Base-by-base conservation (phyloP, 2,113 vertebrate species). In the Sinosuthora webbiana region DNA sequence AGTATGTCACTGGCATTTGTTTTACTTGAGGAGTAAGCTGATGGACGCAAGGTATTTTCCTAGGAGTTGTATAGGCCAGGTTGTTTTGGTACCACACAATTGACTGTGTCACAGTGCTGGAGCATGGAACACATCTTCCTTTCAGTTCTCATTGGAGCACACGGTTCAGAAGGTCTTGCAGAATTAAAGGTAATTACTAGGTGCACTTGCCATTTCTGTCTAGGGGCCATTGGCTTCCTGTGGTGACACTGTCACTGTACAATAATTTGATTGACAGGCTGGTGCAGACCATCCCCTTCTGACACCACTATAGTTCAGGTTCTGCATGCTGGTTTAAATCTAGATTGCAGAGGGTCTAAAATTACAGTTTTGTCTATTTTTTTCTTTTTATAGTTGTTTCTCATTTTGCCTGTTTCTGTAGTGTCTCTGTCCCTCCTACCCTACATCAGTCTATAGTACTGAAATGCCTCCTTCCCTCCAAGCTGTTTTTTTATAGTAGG, bases 401-500 rank as follows among this genome's bases (percentile, higher is more conserved):
- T 74, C 9, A 2, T 56, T 97, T 90, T 83, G 10, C 57, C 89
- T 75, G 35, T 89, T 90, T 67, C 37, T 85, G 59, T 88, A 91
- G 83, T 62, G 49, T 95, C 56, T 67, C 67, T 95, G 69, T 96
- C 70, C 69, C 71, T 97, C 90, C 75, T 64, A 93, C 68, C 60
- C 53, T 59, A 25, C 41, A 45, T 67, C 64, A 65, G 56, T 71
- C 63, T 69, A 7, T 83, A 59, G 39, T 55, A 85, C 74, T 64
- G 87, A 96, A 94, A 89, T 96, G 64, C 30, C 81, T 93, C 37
- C 62, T 97, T 96, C 70, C 67, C 74, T 96, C 89, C 97, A 86
- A 87, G 64, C 76, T 96, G 94, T 89, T 96, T 98, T 98, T 93
- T 96, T 96, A 95, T 97, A 91, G 97, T 95, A 96, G 96, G 96